phyloP scores from a whole-genome alignment of 2,113 vertebrate species.

The Mohoua ochrocephala region DNA sequence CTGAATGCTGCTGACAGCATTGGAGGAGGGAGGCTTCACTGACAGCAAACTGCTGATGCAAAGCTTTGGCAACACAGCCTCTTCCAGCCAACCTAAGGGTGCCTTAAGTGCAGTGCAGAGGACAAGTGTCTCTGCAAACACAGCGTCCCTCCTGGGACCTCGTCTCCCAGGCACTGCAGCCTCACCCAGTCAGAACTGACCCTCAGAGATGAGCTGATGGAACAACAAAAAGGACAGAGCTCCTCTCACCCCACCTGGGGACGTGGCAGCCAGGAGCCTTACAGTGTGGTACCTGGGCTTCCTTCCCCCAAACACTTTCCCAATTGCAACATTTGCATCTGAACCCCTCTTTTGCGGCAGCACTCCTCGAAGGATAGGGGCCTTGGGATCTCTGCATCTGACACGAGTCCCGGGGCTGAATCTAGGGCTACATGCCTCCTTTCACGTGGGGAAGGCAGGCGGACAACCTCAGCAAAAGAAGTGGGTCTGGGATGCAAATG shows the following conservation, averaged over 20 bases:
- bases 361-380: neutral
- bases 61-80: neutral
- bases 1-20: neutral
- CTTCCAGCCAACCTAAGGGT: neutral
- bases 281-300: neutral
- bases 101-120: neutral
- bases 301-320: neutral
- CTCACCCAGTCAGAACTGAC: neutral
- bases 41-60: neutral
- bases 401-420: accelerated
- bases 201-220: neutral
- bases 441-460: neutral
- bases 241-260: neutral
- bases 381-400: neutral
- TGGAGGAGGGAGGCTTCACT: neutral
- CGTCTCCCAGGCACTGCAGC: neutral
- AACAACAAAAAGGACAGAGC: neutral
- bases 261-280: neutral
- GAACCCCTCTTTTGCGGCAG: neutral
- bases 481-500: neutral
- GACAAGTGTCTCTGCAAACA: neutral
- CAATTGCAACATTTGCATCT: neutral
- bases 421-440: neutral
- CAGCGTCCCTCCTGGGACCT: accelerated
- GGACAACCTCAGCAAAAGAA: neutral